Evolutionary conservation across 37 sponge, comb jelly and placozoan genomes (phyloP).

Genomic region (Spongilla lacustris): DNA sequence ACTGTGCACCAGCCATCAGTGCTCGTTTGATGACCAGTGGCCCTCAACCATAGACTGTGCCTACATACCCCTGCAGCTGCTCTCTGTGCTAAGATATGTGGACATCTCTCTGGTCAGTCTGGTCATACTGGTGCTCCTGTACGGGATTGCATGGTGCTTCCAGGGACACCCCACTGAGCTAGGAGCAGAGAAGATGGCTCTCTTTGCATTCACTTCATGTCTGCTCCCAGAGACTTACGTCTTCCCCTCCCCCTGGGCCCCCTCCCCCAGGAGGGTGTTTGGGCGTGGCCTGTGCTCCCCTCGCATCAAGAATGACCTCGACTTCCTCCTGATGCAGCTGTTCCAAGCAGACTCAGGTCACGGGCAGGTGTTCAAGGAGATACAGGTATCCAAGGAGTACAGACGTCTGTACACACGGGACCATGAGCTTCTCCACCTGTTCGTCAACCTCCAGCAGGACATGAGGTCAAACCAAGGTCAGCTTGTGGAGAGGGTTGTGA

Average conservation of each 20-base stretch:
- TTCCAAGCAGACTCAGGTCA: slow-evolving; percentile 57
- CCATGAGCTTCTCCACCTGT: slow-evolving; percentile 38
- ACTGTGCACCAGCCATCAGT: background rate
- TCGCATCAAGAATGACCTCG: slow-evolving; percentile 45
- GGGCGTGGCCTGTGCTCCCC: slow-evolving; percentile 2
- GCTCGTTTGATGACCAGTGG: background rate
- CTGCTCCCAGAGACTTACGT: slow-evolving; percentile 32
- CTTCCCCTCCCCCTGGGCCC: background rate
- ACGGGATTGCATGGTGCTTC: slow-evolving; percentile 38
- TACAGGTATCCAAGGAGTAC: slow-evolving; percentile 17
- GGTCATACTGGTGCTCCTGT: background rate
- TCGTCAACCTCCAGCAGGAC: slow-evolving; percentile 16
- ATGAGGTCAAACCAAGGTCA: background rate
- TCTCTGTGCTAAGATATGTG: background rate
- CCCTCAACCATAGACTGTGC: slow-evolving; percentile 6
- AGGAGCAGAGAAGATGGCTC: slow-evolving; percentile 33
- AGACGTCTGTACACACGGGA: background rate
- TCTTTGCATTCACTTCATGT: slow-evolving; percentile 38
- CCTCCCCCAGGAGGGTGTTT: background rate
- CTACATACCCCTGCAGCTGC: slow-evolving; percentile 5
- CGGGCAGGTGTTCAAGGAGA: slow-evolving; percentile 41
- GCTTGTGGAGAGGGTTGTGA: background rate
- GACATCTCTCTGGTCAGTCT: background rate
- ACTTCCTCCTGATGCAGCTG: slow-evolving; percentile 44
- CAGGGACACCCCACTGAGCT: slow-evolving; percentile 41